Evolutionary conservation across 2,888 invertebrate genomes (phyloP).

Genomic region (Drosophila subsilvestris): DNA sequence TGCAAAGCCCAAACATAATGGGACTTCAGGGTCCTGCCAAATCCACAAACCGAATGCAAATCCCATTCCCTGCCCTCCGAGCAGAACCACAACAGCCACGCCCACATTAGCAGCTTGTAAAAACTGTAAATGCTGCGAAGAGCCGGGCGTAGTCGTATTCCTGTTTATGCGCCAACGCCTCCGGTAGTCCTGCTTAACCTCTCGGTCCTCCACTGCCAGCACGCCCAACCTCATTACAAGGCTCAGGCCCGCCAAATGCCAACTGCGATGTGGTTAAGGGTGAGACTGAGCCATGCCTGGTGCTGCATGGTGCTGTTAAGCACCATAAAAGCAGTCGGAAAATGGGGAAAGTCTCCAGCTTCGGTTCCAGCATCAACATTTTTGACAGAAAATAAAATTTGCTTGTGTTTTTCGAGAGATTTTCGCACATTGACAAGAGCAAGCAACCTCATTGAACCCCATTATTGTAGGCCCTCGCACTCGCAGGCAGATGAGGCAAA

Average conservation of each 20-base stretch:
- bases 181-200: conserved; percentile 32
- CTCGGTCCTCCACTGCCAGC: conserved; percentile 2
- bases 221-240: conserved; percentile 56
- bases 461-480: conserved; percentile 27
- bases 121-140: conserved; percentile 57
- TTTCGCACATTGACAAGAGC: conserved; percentile 62
- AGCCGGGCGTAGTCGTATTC: conserved; percentile 38
- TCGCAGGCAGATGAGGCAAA: conserved; percentile 55
- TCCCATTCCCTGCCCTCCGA: conserved; percentile 27
- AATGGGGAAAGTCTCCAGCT: conserved; percentile 23
- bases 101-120: conserved; percentile 74
- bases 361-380: conserved; percentile 48
- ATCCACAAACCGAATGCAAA: conserved; percentile 41
- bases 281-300: not conserved
- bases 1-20: conserved; percentile 35
- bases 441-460: conserved; percentile 22
- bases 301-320: conserved; percentile 48
- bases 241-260: conserved; percentile 58
- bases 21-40: conserved; percentile 34
- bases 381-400: conserved; percentile 71
- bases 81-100: conserved; percentile 24
- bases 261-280: conserved; percentile 51
- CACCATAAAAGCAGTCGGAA: conserved; percentile 51
- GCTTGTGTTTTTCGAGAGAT: conserved; percentile 54
- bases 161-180: conserved; percentile 45